Percentiles rank a stretch among this genome's conserved stretches.
These are phyloP conservation scores for Lepas anatifera DNA, from an alignment of 2,888 invertebrate species.

Conservation along the genomic window DNA sequence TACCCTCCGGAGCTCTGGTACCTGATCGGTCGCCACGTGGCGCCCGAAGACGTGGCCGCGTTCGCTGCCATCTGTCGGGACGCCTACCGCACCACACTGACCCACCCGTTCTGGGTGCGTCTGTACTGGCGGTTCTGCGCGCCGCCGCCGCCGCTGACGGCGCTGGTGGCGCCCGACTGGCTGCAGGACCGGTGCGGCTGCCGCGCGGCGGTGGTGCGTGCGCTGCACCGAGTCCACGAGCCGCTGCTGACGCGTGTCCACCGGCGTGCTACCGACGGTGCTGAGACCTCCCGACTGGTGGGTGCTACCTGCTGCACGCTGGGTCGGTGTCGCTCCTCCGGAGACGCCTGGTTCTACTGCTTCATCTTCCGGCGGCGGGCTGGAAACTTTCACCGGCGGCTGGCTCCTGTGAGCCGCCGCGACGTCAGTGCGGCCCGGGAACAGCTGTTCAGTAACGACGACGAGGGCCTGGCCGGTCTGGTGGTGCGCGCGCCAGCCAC, in stretches of 20 bases:
- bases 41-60: not conserved
- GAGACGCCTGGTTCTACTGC: not conserved
- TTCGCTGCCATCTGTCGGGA: slow-evolving; percentile 4
- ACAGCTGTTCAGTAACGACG: not conserved
- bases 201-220: slow-evolving; percentile 2
- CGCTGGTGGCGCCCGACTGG: not conserved
- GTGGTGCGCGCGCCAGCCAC: not conserved
- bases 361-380: not conserved
- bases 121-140: not conserved
- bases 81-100: slow-evolving; percentile 8
- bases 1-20: slow-evolving; percentile 8
- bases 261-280: not conserved
- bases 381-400: not conserved
- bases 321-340: not conserved
- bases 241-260: not conserved
- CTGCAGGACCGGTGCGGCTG: not conserved
- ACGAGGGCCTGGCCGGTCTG: not conserved
- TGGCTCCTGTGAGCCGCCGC: not conserved
- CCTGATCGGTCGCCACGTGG: slow-evolving; percentile 9
- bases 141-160: not conserved
- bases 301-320: not conserved
- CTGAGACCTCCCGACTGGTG: not conserved
- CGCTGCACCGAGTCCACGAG: not conserved
- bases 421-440: not conserved
- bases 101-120: not conserved